Conservation (phyloP, 2,797 vertebrate species). For the Eutrigla gurnardus region DNA sequence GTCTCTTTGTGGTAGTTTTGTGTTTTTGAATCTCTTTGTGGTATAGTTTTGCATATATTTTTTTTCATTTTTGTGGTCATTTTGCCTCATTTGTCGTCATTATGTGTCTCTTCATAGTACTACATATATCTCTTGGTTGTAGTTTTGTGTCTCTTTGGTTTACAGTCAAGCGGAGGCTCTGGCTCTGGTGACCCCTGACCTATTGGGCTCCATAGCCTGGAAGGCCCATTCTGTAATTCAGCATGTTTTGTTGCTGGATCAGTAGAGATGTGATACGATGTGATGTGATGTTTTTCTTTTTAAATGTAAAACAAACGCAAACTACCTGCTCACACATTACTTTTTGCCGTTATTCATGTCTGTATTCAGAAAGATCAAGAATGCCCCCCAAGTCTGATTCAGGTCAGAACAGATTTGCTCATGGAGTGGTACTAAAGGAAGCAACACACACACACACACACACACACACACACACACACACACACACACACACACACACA, state of each 20-base stretch:
- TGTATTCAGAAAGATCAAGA: constrained; percentile 29
- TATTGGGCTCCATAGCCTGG: background rate
- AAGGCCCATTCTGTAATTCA: background rate
- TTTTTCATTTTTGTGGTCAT: background rate
- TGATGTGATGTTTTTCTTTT: background rate
- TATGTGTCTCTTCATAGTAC: background rate
- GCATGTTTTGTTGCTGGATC: background rate
- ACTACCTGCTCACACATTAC: background rate
- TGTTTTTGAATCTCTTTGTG: rapidly evolving
- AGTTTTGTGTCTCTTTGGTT: background rate
- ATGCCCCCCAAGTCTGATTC: constrained; percentile 36
- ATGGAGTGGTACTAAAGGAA: constrained; percentile 26
- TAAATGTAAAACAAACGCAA: constrained; percentile 21
- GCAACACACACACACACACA: constrained; percentile 31
- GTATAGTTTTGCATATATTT: background rate
- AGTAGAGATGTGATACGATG: constrained; percentile 2
- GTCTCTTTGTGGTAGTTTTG: background rate
- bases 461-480: constrained; percentile 32
- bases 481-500: constrained; percentile 26
- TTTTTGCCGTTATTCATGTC: constrained; percentile 8
- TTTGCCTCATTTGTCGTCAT: background rate
- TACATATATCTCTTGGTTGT: too few relatives aligned
- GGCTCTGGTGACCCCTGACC: background rate
- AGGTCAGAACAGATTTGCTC: constrained; percentile 52
- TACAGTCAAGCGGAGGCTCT: background rate